These are phyloP conservation scores for Pseudochaenichthys georgianus DNA, from an alignment of 2,797 vertebrate species.

Conservation along the genomic window DNA sequence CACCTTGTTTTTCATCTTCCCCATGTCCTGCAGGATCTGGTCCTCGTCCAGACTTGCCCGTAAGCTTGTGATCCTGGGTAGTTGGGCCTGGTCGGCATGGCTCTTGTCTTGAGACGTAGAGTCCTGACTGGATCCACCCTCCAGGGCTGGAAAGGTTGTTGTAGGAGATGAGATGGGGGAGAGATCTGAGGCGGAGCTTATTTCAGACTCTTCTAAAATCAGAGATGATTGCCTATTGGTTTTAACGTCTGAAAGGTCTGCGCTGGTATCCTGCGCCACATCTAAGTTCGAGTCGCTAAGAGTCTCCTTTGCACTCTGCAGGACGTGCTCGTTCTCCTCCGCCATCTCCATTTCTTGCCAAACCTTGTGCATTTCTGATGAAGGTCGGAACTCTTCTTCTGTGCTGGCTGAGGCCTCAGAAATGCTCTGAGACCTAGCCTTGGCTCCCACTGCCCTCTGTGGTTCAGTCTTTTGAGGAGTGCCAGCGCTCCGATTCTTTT, in stretches of 20 bases:
- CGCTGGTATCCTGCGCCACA: conserved; percentile 33
- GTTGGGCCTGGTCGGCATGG: conserved; percentile 55
- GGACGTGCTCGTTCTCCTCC: conserved; percentile 48
- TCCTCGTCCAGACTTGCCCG: conserved; percentile 79
- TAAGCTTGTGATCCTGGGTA: conserved; percentile 78
- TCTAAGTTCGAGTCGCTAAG: conserved; percentile 25
- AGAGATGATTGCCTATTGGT: conserved; percentile 75
- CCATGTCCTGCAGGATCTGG: conserved; percentile 85
- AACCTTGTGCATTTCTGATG: conserved; percentile 86
- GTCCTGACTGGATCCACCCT: conserved; percentile 54
- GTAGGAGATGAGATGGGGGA: conserved; percentile 64
- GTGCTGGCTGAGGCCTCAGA: conserved; percentile 43
- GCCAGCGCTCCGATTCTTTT: conserved; percentile 57
- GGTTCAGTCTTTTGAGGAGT: conserved; percentile 18
- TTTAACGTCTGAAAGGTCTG: conserved; percentile 44
- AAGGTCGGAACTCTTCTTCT: conserved; percentile 84
- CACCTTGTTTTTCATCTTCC: conserved; percentile 91
- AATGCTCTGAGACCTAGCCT: conserved; percentile 37
- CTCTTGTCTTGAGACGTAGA: conserved; percentile 46
- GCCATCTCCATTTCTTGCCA: conserved; percentile 84
- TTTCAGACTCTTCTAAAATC: conserved; percentile 86
- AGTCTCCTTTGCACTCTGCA: conserved; percentile 24
- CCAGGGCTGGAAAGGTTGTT: conserved; percentile 52
- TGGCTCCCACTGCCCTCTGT: conserved; percentile 21
- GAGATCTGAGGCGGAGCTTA: conserved; percentile 71